These are phyloP conservation scores for Drosophila tanythrix DNA, from an alignment of 2,888 invertebrate species.

Conservation along the genomic window DNA sequence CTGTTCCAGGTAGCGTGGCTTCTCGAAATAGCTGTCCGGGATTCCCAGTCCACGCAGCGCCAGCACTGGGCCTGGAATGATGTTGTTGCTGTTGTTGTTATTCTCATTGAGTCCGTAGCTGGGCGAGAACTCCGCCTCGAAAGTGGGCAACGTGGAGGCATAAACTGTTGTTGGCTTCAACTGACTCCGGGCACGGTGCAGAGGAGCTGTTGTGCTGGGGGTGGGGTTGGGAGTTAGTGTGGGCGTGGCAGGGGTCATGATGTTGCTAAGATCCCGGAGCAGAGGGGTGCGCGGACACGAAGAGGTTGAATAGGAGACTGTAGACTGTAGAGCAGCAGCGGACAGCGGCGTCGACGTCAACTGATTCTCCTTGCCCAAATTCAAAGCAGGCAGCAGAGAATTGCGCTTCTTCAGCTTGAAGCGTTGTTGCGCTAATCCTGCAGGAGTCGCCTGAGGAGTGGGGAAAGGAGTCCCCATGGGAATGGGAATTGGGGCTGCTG, in stretches of 20 bases:
- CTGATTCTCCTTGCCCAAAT: slow-evolving; percentile 80
- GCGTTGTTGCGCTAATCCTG: slow-evolving; percentile 1
- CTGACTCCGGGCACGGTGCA: not conserved
- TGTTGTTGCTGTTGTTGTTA: slow-evolving; percentile 19
- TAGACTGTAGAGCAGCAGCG: slow-evolving; percentile 7
- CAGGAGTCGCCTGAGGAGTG: not conserved
- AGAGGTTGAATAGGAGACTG: not conserved
- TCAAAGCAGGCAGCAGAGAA: slow-evolving; percentile 44
- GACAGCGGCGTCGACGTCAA: slow-evolving; percentile 79
- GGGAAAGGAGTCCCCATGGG: not conserved
- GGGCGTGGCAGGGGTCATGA: slow-evolving; percentile 32
- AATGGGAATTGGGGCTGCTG: slow-evolving; percentile 34
- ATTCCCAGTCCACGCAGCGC: slow-evolving; percentile 84
- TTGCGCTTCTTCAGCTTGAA: slow-evolving; percentile 43
- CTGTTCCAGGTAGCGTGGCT: slow-evolving; percentile 82
- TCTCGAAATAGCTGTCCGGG: slow-evolving; percentile 84
- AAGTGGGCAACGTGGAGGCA: slow-evolving; percentile 82
- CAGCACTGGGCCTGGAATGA: slow-evolving; percentile 82
- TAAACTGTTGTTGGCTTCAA: slow-evolving; percentile 51
- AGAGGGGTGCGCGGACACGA: slow-evolving; percentile 31
- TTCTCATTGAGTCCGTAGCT: slow-evolving; percentile 47
- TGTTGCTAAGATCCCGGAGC: slow-evolving; percentile 81
- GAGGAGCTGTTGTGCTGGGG: not conserved
- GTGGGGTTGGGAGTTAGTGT: not conserved
- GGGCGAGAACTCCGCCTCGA: slow-evolving; percentile 84